Evolutionary conservation across 2,113 vertebrate species (phyloP).

Genomic region (Larimichthys crocea): DNA sequence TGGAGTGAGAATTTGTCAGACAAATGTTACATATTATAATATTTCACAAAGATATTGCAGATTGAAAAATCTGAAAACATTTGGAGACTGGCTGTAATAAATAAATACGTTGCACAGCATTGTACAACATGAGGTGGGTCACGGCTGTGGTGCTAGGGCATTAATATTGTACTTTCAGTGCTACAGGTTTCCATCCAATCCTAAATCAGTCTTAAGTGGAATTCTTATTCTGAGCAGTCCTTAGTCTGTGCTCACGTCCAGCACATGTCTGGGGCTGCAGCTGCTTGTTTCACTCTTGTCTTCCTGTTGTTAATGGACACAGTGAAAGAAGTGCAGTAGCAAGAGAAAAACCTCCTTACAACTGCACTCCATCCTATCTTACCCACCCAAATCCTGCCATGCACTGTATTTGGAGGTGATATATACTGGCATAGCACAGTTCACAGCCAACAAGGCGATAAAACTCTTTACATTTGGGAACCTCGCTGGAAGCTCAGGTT

Average conservation of each 20-base stretch:
- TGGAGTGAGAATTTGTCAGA: too few species aligned
- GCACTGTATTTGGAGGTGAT: constrained; percentile 48
- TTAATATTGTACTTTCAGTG: not conserved
- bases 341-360: constrained; percentile 39
- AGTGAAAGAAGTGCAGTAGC: constrained; percentile 46
- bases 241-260: not conserved
- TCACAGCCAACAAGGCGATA: constrained; percentile 60
- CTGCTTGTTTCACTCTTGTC: constrained; percentile 11
- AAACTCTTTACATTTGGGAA: constrained; percentile 59
- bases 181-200: not conserved
- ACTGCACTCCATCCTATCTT: constrained; percentile 36
- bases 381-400: constrained; percentile 59
- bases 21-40: too few species aligned
- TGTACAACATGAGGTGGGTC: not conserved
- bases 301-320: constrained; percentile 30
- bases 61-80: not conserved
- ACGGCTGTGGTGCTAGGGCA: not conserved
- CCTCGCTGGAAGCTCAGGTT: constrained; percentile 29
- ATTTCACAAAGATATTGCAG: not conserved
- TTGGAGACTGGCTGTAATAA: not conserved
- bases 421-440: constrained; percentile 45
- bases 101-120: not conserved
- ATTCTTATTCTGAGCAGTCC: not conserved
- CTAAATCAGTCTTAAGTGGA: not conserved
- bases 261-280: constrained; percentile 10